Evolutionary conservation across 2,888 invertebrate species (phyloP).

Genomic region (Microdon myrmicae): DNA sequence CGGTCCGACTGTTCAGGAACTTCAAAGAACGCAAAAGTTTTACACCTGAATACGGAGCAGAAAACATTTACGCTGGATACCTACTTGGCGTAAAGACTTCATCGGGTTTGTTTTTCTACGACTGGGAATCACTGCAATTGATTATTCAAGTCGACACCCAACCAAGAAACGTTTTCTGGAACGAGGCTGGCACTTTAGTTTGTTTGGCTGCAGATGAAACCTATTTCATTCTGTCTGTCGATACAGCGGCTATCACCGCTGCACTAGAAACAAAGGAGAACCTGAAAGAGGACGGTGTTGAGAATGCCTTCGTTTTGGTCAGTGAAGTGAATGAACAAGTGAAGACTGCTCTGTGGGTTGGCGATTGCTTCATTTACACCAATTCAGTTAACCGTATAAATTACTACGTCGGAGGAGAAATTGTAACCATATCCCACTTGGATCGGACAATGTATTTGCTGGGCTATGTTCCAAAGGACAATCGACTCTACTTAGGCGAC

Average conservation of each 20-base stretch:
- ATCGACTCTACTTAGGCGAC: slow-evolving; percentile 94
- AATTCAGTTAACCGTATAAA: slow-evolving; percentile 97
- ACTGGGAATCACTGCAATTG: slow-evolving; percentile 94
- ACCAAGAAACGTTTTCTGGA: slow-evolving; percentile 93
- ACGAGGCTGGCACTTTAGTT: slow-evolving; percentile 92
- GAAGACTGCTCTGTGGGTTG: slow-evolving; percentile 96
- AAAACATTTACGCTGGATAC: slow-evolving; percentile 93
- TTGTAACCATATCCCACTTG: slow-evolving; percentile 96
- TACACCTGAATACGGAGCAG: slow-evolving; percentile 96
- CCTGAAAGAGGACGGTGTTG: slow-evolving; percentile 90
- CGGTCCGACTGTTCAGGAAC: slow-evolving; percentile 95
- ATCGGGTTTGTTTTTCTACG: slow-evolving; percentile 93
- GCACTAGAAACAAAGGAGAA: slow-evolving; percentile 82
- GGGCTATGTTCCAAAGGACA: slow-evolving; percentile 96
- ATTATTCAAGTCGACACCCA: slow-evolving; percentile 96
- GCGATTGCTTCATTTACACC: slow-evolving; percentile 99
- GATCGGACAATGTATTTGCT: slow-evolving; percentile 97
- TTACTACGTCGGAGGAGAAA: slow-evolving; percentile 99
- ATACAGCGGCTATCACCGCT: slow-evolving; percentile 80
- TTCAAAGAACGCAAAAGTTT: slow-evolving; percentile 97
- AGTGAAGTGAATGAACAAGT: slow-evolving; percentile 89
- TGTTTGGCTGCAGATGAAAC: slow-evolving; percentile 95
- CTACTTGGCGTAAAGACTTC: slow-evolving; percentile 92
- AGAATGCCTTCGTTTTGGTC: slow-evolving; percentile 92
- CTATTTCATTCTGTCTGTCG: slow-evolving; percentile 93